phyloP scores from a whole-genome alignment of 2,888 invertebrate genomes.

The Eretmocerus hayati region DNA sequence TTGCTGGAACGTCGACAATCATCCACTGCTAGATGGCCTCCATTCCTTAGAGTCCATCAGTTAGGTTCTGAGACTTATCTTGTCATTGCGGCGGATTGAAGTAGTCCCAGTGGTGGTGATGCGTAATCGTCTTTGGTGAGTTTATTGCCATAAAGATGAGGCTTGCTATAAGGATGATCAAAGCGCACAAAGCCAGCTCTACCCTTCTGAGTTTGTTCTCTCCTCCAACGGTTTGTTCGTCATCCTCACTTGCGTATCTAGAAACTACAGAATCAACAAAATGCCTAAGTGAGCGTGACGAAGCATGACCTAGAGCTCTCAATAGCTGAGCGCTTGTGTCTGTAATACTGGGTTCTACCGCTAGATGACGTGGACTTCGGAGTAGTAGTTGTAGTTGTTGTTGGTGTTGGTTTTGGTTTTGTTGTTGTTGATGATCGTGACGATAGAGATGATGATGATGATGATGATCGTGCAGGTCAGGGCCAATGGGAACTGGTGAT shows the following conservation, averaged over 20 bases:
- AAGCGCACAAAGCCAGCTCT: constrained; percentile 70
- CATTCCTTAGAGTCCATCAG: too few relatives aligned
- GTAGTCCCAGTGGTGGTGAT: constrained; percentile 84
- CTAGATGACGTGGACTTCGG: constrained; percentile 19
- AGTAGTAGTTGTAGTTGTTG: background rate
- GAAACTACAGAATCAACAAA: constrained; percentile 61
- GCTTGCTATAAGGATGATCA: constrained; percentile 71
- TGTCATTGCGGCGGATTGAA: constrained; percentile 71
- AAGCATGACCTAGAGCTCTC: constrained; percentile 61
- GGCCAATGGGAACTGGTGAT: too few relatives aligned
- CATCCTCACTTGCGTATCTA: constrained; percentile 56
- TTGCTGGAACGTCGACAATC: too few relatives aligned
- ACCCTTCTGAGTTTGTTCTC: constrained; percentile 57
- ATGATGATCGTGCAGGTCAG: too few relatives aligned
- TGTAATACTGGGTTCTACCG: constrained; percentile 60
- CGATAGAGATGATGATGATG: constrained; percentile 14
- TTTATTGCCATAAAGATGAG: constrained; percentile 69
- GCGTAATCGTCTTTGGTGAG: constrained; percentile 59
- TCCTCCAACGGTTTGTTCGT: constrained; percentile 50
- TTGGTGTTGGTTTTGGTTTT: constrained; percentile 2
- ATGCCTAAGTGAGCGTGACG: constrained; percentile 60
- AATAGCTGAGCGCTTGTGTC: constrained; percentile 66
- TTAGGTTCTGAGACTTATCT: too few relatives aligned
- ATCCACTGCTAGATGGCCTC: too few relatives aligned
- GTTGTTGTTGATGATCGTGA: too few relatives aligned